These are phyloP conservation scores for Okapia johnstoni DNA, from an alignment of 2,113 vertebrate genomes.

Conservation along the genomic window DNA sequence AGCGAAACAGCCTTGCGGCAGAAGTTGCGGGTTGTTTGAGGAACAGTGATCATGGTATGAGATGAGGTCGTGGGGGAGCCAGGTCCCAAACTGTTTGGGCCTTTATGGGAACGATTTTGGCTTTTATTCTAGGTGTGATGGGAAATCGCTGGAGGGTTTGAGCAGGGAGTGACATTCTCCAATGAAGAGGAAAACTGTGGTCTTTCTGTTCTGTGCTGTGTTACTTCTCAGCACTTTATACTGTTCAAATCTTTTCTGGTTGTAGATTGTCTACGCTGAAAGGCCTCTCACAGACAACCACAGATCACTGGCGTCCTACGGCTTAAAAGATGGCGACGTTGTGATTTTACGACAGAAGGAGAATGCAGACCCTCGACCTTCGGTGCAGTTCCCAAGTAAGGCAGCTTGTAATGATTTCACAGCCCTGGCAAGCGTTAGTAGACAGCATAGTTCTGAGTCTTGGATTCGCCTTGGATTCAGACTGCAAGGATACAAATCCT, in stretches of 20 bases:
- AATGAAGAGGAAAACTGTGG: background rate
- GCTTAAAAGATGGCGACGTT: conserved; percentile 96
- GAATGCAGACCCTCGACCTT: conserved; percentile 82
- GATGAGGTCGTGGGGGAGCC: background rate
- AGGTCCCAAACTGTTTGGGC: background rate
- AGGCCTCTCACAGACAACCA: conserved; percentile 92
- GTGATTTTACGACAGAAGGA: conserved; percentile 92
- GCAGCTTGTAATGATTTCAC: conserved; percentile 68
- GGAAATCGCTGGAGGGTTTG: background rate
- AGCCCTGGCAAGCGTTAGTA: background rate
- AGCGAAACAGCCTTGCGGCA: background rate
- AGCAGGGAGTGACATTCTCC: background rate
- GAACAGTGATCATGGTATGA: background rate
- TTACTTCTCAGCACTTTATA: background rate
- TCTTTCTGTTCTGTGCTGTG: background rate
- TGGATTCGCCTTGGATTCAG: background rate
- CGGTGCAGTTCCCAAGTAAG: conserved; percentile 85
- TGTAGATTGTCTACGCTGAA: conserved; percentile 92
- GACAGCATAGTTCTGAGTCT: background rate
- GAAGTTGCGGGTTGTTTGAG: background rate
- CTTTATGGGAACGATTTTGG: background rate
- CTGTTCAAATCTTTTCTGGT: background rate
- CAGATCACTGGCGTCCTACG: conserved; percentile 93
- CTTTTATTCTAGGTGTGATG: background rate
- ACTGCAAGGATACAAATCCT: background rate